Conservation (phyloP, 2,888 invertebrate species). For the Eupithecia centaureata region DNA sequence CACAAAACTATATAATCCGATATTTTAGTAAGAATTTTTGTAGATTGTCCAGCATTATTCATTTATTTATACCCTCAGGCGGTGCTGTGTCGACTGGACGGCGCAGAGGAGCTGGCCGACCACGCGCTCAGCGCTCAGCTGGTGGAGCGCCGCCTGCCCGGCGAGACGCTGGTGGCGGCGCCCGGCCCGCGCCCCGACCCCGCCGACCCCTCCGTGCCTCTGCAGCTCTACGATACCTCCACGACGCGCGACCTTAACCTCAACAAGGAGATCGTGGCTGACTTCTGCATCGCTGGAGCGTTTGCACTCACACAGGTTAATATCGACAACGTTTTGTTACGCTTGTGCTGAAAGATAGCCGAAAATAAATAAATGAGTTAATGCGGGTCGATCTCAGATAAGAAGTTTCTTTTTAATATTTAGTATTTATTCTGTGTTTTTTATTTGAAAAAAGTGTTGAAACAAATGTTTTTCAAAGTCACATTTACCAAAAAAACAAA, state of each 20-base stretch:
- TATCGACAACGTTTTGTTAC: too few species aligned
- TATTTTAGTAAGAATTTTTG: too few species aligned
- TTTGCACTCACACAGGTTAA: slow-evolving; percentile 68
- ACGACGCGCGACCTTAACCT: slow-evolving; percentile 86
- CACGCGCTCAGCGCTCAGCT: slow-evolving; percentile 61
- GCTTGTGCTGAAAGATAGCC: too few species aligned
- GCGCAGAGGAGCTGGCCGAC: slow-evolving; percentile 86
- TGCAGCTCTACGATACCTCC: slow-evolving; percentile 86
- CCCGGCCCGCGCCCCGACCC: slow-evolving; percentile 73
- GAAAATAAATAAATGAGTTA: too few species aligned
- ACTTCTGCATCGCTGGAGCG: slow-evolving; percentile 74
- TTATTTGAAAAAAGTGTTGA: too few species aligned
- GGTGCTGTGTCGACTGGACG: slow-evolving; percentile 87
- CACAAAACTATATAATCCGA: too few species aligned
- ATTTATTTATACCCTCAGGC: slow-evolving; percentile 79
- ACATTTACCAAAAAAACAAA: too few species aligned
- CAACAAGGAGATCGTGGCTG: slow-evolving; percentile 84
- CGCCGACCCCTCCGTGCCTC: slow-evolving; percentile 78
- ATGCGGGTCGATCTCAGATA: too few species aligned
- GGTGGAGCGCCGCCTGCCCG: slow-evolving; percentile 73
- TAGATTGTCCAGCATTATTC: too few species aligned
- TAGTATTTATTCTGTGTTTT: too few species aligned
- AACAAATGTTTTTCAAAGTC: too few species aligned
- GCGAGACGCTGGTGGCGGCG: slow-evolving; percentile 83
- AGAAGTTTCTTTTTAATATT: too few species aligned